phyloP scores from a whole-genome alignment of 2,113 vertebrate species.

The Pitta sordida region DNA sequence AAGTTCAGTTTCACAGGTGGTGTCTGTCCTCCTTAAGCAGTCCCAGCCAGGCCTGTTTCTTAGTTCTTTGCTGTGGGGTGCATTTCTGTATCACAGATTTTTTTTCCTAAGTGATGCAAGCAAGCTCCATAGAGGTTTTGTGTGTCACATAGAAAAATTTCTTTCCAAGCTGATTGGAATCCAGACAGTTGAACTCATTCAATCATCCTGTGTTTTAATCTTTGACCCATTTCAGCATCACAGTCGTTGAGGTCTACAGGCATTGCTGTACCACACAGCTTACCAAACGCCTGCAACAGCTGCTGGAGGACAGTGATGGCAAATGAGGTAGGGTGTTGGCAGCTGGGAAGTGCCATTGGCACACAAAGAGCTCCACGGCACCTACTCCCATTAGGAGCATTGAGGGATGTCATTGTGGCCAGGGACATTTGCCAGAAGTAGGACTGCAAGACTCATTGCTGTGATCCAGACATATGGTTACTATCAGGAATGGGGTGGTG shows the following conservation, averaged over 20 bases:
- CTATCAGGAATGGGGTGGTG: conserved; percentile 30
- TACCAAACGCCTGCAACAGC: not conserved
- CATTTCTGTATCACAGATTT: not conserved
- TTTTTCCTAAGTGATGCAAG: not conserved
- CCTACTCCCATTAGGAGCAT: conserved; percentile 17
- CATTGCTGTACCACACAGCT: not conserved
- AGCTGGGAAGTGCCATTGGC: not conserved
- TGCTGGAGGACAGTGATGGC: not conserved
- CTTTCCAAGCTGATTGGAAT: not conserved
- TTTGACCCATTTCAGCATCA: not conserved
- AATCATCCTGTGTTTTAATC: not conserved
- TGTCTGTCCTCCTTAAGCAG: not conserved
- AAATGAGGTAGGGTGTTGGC: not conserved
- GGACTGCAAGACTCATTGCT: conserved; percentile 30
- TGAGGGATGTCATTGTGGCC: conserved; percentile 13
- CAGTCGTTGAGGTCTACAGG: not conserved
- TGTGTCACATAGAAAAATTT: not conserved
- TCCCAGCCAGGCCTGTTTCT: not conserved
- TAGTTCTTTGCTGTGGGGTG: not conserved
- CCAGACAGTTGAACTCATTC: not conserved
- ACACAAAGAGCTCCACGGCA: not conserved
- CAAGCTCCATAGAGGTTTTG: not conserved
- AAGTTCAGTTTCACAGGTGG: not conserved
- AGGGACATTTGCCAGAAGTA: conserved; percentile 29
- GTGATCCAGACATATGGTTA: conserved; percentile 53